Percentiles rank a stretch among this genome's conserved stretches.
Conservation (phyloP, 2,113 vertebrate species). For the Saccopteryx leptura region DNA sequence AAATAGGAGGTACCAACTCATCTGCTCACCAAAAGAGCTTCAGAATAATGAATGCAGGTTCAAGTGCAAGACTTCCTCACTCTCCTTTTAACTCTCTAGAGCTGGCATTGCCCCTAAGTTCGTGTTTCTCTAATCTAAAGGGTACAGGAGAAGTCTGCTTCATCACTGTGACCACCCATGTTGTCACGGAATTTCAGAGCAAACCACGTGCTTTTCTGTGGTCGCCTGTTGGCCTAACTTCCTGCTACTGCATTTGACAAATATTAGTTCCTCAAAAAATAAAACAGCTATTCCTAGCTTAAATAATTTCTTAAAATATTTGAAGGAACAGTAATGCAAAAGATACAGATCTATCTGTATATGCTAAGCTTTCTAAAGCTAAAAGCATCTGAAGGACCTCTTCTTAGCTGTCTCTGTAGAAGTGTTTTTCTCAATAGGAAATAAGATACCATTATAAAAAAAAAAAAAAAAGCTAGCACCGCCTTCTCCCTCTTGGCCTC, state of each 20-base stretch:
- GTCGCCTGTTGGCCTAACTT: constrained; percentile 69
- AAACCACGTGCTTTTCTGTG: constrained; percentile 78
- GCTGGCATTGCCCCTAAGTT: neutral
- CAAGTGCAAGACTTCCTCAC: neutral
- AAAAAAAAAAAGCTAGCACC: neutral
- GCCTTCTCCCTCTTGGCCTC: constrained; percentile 36
- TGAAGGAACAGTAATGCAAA: neutral
- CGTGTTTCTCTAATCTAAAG: neutral
- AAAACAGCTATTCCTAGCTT: constrained; percentile 55
- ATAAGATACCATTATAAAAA: constrained; percentile 68
- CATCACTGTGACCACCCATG: neutral
- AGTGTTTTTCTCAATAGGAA: constrained; percentile 70
- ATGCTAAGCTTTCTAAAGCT: constrained; percentile 5
- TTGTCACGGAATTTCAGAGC: constrained; percentile 64
- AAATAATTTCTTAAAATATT: constrained; percentile 27
- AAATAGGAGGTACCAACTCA: neutral
- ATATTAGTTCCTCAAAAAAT: constrained; percentile 84
- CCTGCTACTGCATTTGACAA: constrained; percentile 80
- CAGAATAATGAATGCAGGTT: neutral
- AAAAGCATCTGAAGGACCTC: constrained; percentile 41
- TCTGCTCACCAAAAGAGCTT: neutral
- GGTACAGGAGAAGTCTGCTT: neutral
- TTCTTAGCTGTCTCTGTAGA: neutral
- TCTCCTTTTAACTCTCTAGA: neutral
- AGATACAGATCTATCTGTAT: constrained; percentile 30